Evolutionary conservation across 2,888 invertebrate species (phyloP).

Genomic region (Eupithecia vulgata): DNA sequence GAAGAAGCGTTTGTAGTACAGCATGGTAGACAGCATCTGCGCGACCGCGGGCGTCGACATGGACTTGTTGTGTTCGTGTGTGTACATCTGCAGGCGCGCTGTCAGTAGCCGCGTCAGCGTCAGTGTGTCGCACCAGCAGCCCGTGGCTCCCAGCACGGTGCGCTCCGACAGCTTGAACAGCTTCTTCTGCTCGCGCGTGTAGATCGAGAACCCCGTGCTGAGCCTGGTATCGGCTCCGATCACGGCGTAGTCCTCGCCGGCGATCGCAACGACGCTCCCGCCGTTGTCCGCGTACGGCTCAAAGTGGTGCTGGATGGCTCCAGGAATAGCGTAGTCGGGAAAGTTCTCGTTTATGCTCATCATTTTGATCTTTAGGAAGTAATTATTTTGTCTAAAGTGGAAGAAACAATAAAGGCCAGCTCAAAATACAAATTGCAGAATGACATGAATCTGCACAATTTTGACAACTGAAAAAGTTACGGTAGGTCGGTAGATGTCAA

Average conservation of each 20-base stretch:
- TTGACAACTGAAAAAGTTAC: conserved; percentile 7
- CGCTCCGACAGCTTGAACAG: conserved; percentile 91
- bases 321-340: conserved; percentile 80
- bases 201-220: conserved; percentile 95
- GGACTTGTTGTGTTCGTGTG: conserved; percentile 95
- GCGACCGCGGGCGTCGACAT: conserved; percentile 97
- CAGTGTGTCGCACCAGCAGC: conserved; percentile 98
- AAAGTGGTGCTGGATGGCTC: conserved; percentile 79
- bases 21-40: conserved; percentile 97
- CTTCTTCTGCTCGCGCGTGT: conserved; percentile 94
- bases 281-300: conserved; percentile 82
- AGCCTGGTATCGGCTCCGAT: conserved; percentile 98
- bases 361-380: conserved; percentile 56
- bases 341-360: conserved; percentile 67
- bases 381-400: neutral
- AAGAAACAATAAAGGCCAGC: conserved; percentile 15
- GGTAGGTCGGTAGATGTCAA: neutral
- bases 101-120: conserved; percentile 93
- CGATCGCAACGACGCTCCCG: conserved; percentile 97
- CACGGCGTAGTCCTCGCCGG: conserved; percentile 97
- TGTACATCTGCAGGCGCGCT: conserved; percentile 96
- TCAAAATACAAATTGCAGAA: conserved; percentile 7
- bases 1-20: conserved; percentile 98
- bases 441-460: conserved; percentile 36
- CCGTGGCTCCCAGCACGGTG: conserved; percentile 96